These are phyloP conservation scores for Glandiceps talaboti DNA, from an alignment of 53 echinoderm and acorn worm species.

Conservation along the genomic window DNA sequence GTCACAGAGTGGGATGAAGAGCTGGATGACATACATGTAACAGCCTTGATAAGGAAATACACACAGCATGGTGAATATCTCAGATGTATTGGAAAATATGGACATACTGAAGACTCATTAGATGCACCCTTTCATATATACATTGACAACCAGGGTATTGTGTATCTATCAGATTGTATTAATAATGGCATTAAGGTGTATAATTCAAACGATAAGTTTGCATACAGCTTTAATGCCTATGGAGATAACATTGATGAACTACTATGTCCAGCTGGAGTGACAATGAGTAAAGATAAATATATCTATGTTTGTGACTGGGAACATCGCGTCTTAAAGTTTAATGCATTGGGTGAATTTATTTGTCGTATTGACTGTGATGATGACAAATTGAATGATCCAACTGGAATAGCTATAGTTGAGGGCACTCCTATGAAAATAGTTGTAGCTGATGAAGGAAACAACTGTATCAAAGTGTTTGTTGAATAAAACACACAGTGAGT, in stretches of 20 bases:
- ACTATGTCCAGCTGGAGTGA: neutral
- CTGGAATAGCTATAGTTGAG: neutral
- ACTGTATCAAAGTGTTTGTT: neutral
- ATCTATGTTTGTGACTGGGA: neutral
- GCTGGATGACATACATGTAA: neutral
- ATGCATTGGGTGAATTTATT: neutral
- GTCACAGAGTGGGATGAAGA: neutral
- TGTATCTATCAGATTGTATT: constrained; percentile 86
- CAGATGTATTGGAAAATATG: constrained; percentile 38
- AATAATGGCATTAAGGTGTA: constrained; percentile 85
- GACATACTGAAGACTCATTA: constrained; percentile 30
- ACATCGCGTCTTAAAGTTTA: neutral
- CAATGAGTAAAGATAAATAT: neutral
- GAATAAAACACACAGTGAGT: neutral
- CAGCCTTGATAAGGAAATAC: neutral
- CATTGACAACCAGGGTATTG: constrained; percentile 56
- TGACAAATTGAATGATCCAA: neutral
- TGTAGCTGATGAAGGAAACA: neutral
- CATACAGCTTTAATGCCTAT: constrained; percentile 60
- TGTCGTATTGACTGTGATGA: neutral
- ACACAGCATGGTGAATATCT: neutral
- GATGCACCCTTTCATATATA: constrained; percentile 65
- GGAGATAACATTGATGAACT: constrained; percentile 29
- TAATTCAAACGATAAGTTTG: constrained; percentile 37
- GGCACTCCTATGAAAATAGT: neutral